A percentile compares a stretch with the other conserved stretches of the same genome.
These are phyloP conservation scores for Botia kubotai DNA, from an alignment of 2,797 vertebrate species.

Conservation along the genomic window DNA sequence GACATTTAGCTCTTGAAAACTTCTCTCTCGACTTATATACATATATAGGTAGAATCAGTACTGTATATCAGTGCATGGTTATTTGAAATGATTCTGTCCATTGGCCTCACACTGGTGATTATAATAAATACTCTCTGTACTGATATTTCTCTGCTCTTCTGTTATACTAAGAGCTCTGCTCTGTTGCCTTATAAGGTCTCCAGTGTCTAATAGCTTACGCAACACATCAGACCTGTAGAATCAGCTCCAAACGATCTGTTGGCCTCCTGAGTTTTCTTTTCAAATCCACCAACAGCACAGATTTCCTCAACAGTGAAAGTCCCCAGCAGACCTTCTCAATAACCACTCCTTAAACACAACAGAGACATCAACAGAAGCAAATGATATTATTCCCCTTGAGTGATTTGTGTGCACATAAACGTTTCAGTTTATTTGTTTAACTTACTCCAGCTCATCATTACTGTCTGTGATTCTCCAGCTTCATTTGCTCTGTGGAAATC, in stretches of 20 bases:
- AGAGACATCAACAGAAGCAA: conserved; percentile 36
- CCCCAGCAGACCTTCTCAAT: conserved; percentile 20
- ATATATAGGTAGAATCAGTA: no score
- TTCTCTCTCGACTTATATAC: no score
- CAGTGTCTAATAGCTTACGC: conserved; percentile 42
- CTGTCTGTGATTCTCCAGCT: conserved; percentile 8
- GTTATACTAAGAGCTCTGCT: conserved; percentile 19
- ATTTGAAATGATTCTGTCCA: neutral
- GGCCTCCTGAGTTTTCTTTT: neutral
- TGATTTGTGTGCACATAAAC: conserved; percentile 3
- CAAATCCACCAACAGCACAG: neutral
- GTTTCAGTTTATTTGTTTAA: conserved; percentile 47
- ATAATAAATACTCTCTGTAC: conserved; percentile 30
- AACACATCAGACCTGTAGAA: conserved; percentile 45
- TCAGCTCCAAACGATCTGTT: conserved; percentile 11
- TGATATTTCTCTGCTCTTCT: conserved; percentile 31
- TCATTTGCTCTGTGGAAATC: conserved; percentile 9
- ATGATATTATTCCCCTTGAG: conserved; percentile 36
- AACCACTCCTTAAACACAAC: conserved; percentile 37
- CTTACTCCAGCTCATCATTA: conserved; percentile 37
- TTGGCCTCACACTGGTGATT: conserved; percentile 12
- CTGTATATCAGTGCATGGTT: neutral
- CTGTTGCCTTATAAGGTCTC: conserved; percentile 49
- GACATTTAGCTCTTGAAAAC: no score
- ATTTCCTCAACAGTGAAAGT: conserved; percentile 27